Base-by-base conservation (phyloP, 2,797 vertebrate species). In the Catharus ustulatus region DNA sequence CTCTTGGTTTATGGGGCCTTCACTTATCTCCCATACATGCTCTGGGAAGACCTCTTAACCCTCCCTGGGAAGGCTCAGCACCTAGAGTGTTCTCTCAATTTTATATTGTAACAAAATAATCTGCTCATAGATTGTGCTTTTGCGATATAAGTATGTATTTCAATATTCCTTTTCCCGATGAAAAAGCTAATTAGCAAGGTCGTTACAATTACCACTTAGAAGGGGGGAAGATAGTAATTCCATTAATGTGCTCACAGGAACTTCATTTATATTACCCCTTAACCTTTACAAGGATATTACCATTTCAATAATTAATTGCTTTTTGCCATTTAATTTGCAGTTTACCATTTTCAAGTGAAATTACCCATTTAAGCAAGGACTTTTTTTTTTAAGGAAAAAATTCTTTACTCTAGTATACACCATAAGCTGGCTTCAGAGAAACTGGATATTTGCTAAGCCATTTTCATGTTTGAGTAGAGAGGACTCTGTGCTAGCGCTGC, bases 251-350 rank as follows among this genome's bases (percentile, higher is more conserved):
- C 58, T 96, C 93, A 78, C 42, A 76, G 93, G 93, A 93, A 94
- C 55, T 96, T 95, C 89, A 93, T 93, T 97, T 97, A 87, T 94
- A 97, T 91, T 83, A 92, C 93, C 94, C 95, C 93, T 94, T 96
- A 95, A 97, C 96, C 72, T 93, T 96, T 97, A 93, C 87, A 95
- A 95, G 68, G 72, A 82, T 94, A 96, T 84, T 84, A 87, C 93
- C 10, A 95, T 95, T 97, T 95, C 62, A 95, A 94, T 80, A 97
- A 96, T 95, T 95, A 97, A 96, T 94, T 95, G 92, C 88, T 84
- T 93, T 96, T 90, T 78, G 74, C 90, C 69, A 76, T 94, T 95
- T 96, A 96, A 95, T 97, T 96, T 94, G 89, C 71, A 86, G 84
- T 94, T 92, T 96, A 93, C 95, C 86, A 77, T 96, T 96, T 95